phyloP scores from a whole-genome alignment of 2,113 vertebrate species.

The Poeciliopsis turrubarensis region DNA sequence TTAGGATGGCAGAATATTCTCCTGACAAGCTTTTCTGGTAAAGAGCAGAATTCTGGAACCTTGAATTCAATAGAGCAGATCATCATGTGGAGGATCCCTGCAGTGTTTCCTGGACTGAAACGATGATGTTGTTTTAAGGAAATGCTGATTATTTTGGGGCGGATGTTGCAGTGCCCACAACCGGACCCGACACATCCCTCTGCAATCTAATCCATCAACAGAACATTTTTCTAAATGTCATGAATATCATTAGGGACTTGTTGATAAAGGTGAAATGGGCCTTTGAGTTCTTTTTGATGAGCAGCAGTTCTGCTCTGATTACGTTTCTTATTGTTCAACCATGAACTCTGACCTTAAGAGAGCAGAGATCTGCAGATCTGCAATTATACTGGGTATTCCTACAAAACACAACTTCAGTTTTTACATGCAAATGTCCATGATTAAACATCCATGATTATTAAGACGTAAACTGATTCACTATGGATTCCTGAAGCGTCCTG shows the following conservation, averaged over 20 bases:
- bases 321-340: not conserved
- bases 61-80: too few relatives aligned
- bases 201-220: not conserved
- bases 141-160: not conserved
- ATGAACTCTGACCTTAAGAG: not conserved
- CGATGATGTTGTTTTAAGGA: not conserved
- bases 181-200: not conserved
- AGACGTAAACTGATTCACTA: not conserved
- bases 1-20: too few relatives aligned
- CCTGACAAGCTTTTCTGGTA: too few relatives aligned
- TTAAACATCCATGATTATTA: not conserved
- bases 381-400: too few relatives aligned
- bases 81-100: not conserved
- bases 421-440: too few relatives aligned
- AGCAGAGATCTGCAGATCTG: not conserved
- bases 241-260: not conserved
- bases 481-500: not conserved
- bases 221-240: too few relatives aligned
- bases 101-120: not conserved
- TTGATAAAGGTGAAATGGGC: not conserved
- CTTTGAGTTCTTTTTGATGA: not conserved
- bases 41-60: too few relatives aligned
- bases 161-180: not conserved
- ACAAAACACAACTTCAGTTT: too few relatives aligned
- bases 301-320: not conserved